A percentile compares a stretch with the other conserved stretches of the same genome.
Conservation (phyloP, 2,888 invertebrate species). For the Cheilosia urbana region DNA sequence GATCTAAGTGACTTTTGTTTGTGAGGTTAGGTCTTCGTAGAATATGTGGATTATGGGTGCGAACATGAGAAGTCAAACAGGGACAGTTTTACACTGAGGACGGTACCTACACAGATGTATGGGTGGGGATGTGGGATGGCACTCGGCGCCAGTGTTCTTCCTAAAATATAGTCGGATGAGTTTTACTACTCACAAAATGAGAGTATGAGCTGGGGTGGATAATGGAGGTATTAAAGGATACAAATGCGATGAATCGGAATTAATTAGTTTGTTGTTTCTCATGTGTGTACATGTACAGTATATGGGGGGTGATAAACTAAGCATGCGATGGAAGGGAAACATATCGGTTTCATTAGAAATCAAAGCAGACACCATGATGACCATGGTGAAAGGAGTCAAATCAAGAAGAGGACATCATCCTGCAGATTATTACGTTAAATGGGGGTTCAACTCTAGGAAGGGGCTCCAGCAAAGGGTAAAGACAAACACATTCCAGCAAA, state of each 20-base stretch:
- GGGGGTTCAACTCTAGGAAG: neutral
- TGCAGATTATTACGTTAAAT: conserved; percentile 22
- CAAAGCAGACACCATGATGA: conserved; percentile 27
- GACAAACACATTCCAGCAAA: neutral
- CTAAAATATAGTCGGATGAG: conserved; percentile 54
- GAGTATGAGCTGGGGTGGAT: conserved; percentile 14
- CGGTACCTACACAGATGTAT: conserved; percentile 21
- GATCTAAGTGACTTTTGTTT: conserved; percentile 45
- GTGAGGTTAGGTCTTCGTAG: conserved; percentile 23
- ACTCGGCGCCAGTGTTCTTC: conserved; percentile 64
- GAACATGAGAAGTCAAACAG: conserved; percentile 47
- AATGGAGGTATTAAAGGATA: conserved; percentile 60
- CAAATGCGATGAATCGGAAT: conserved; percentile 71
- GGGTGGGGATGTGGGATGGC: neutral
- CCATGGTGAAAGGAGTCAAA: conserved; percentile 5
- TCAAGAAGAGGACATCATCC: conserved; percentile 26
- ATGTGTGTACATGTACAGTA: neutral
- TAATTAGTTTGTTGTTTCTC: conserved; percentile 69
- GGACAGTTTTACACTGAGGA: conserved; percentile 42
- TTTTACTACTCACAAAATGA: conserved; percentile 42
- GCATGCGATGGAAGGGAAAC: conserved; percentile 13
- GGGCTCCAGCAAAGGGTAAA: neutral
- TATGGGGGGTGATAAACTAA: neutral
- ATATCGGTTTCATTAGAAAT: conserved; percentile 41
- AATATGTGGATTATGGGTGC: conserved; percentile 58